Percentiles rank a stretch among this genome's conserved stretches.
Conservation (phyloP, 2,888 invertebrate species). For the Trypoxylon attenuatum region DNA sequence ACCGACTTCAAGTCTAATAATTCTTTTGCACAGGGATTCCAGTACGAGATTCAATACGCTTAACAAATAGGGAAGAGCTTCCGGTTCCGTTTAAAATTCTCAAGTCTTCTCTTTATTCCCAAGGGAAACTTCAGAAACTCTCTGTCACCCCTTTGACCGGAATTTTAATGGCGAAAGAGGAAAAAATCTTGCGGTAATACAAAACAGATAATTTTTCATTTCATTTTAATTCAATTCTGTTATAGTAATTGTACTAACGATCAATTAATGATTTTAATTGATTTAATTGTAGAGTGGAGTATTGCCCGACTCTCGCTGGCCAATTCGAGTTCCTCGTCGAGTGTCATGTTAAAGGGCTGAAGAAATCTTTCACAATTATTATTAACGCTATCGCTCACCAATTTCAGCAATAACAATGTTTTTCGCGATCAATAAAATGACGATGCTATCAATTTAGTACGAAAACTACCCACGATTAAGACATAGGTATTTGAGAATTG, state of each 20-base stretch:
- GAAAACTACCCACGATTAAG: no score
- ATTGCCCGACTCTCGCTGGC: constrained; percentile 77
- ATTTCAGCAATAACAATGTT: no score
- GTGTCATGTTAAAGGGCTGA: constrained; percentile 77
- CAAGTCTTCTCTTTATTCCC: constrained; percentile 77
- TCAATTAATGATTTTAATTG: background rate
- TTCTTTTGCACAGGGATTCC: constrained; percentile 73
- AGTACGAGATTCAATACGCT: constrained; percentile 72
- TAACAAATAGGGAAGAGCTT: constrained; percentile 78
- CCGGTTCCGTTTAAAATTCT: constrained; percentile 76
- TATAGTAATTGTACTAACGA: background rate
- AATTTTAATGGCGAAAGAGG: constrained; percentile 74
- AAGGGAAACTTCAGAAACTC: constrained; percentile 77
- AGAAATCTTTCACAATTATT: constrained; percentile 75
- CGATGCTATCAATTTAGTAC: no score
- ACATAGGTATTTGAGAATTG: no score
- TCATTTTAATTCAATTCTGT: background rate
- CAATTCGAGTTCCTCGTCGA: constrained; percentile 77
- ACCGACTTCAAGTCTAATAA: no score
- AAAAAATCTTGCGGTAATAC: constrained; percentile 77
- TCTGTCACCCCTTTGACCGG: constrained; percentile 76
- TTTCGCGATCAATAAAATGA: no score
- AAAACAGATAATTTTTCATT: background rate
- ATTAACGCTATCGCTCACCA: constrained; percentile 77
- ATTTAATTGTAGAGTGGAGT: constrained; percentile 75